These are phyloP conservation scores for Brachylomia viminalis DNA, from an alignment of 2,888 invertebrate genomes.

Conservation along the genomic window DNA sequence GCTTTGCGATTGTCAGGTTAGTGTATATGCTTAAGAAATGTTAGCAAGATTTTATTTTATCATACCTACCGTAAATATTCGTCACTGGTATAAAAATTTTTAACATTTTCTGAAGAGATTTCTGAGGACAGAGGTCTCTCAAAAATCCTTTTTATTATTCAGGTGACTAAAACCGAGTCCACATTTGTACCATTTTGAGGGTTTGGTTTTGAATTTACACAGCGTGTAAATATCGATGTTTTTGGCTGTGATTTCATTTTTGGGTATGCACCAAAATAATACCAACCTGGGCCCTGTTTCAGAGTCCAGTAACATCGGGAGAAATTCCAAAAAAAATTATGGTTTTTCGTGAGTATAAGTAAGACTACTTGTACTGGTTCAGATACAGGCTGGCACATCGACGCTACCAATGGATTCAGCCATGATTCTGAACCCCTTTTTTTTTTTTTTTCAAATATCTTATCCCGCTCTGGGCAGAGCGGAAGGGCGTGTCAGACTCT, in stretches of 20 bases:
- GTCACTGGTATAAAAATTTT: background rate
- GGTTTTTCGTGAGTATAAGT: background rate
- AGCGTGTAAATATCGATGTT: background rate
- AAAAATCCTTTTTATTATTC: background rate
- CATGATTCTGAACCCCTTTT: too few species aligned
- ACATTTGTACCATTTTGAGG: background rate
- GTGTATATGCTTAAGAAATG: background rate
- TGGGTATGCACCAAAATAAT: background rate
- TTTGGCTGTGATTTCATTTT: background rate
- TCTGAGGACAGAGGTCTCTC: background rate
- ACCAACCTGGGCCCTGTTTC: background rate
- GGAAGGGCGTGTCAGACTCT: too few species aligned
- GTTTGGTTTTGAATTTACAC: background rate
- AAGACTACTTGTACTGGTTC: background rate
- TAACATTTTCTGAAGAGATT: background rate
- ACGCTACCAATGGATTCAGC: too few species aligned
- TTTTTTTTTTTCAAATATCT: too few species aligned
- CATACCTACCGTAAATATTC: background rate
- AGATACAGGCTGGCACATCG: background rate
- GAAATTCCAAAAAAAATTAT: background rate
- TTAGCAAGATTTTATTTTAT: background rate
- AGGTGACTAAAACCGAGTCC: background rate
- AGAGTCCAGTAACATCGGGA: background rate
- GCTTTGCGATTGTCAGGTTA: conserved; percentile 90
- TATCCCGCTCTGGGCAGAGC: too few species aligned